Conservation (phyloP, 2,888 invertebrate genomes). For the Oligia fasciuncula region DNA sequence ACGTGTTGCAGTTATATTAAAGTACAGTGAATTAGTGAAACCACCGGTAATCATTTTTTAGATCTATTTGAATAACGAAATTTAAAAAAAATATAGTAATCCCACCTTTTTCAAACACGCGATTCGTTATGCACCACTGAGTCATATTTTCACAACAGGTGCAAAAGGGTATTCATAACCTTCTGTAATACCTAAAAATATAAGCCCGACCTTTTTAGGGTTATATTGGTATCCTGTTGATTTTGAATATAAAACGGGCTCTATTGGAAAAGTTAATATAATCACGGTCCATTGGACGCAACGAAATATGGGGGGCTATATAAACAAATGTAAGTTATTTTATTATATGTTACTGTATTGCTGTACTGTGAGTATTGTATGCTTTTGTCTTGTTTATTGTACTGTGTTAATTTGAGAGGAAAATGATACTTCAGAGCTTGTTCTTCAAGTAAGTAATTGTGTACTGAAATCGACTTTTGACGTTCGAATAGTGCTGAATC, state of each 20-base stretch:
- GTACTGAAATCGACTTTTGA: slow-evolving; percentile 9
- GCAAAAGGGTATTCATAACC: slow-evolving; percentile 47
- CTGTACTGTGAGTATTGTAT: not conserved
- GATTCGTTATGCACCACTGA: slow-evolving; percentile 42
- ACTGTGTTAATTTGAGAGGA: slow-evolving; percentile 12
- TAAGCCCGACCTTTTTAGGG: slow-evolving; percentile 45
- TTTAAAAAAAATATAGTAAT: not conserved
- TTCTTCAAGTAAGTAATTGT: not conserved
- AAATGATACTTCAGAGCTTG: not conserved
- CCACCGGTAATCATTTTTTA: slow-evolving; percentile 13
- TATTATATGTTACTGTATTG: not conserved
- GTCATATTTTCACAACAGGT: slow-evolving; percentile 41
- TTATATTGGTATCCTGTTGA: slow-evolving; percentile 33
- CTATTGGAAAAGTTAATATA: slow-evolving; percentile 43
- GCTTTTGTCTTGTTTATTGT: slow-evolving; percentile 29
- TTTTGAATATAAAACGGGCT: slow-evolving; percentile 34
- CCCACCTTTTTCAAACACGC: slow-evolving; percentile 25
- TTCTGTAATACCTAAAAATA: slow-evolving; percentile 21
- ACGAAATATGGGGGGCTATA: not conserved
- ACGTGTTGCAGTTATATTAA: slow-evolving; percentile 9
- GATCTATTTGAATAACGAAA: slow-evolving; percentile 26
- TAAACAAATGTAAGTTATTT: slow-evolving; percentile 28
- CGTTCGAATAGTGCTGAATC: too few relatives aligned
- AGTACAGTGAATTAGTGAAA: not conserved
- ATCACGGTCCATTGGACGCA: slow-evolving; percentile 4